A percentile compares a stretch with the other conserved stretches of the same genome.
phyloP scores from a whole-genome alignment of 2,797 vertebrate species.

The Poeciliopsis infans region DNA sequence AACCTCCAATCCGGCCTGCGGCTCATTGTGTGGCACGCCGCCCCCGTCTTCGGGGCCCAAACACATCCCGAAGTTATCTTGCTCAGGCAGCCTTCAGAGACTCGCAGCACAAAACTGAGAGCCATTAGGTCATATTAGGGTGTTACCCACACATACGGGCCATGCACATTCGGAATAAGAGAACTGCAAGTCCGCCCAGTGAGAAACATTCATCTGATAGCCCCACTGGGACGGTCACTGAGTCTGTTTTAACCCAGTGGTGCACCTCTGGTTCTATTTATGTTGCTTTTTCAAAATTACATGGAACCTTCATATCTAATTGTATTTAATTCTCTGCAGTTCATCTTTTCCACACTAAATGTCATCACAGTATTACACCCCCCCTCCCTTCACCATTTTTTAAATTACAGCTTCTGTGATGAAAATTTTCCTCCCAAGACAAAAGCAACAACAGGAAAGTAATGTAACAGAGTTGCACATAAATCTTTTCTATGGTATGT shows the following conservation, averaged over 20 bases:
- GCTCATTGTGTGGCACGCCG: neutral
- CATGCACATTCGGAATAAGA: slow-evolving; percentile 23
- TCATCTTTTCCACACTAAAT: neutral
- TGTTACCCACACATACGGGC: slow-evolving; percentile 41
- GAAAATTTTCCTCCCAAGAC: neutral
- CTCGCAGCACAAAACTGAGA: slow-evolving; percentile 22
- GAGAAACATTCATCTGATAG: slow-evolving; percentile 50
- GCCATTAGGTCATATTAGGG: slow-evolving; percentile 33
- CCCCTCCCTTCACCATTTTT: neutral
- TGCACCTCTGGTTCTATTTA: neutral
- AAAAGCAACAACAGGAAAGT: neutral
- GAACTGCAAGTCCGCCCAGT: slow-evolving; percentile 41
- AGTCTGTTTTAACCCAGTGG: slow-evolving; percentile 1
- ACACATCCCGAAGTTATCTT: neutral
- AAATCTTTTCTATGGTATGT: neutral
- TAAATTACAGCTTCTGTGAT: slow-evolving; percentile 10
- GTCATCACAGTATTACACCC: neutral
- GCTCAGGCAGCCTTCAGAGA: slow-evolving; percentile 1
- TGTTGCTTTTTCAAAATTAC: neutral
- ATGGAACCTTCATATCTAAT: neutral
- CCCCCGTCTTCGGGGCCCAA: neutral
- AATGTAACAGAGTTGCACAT: neutral
- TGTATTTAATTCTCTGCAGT: neutral
- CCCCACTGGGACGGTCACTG: slow-evolving; percentile 23
- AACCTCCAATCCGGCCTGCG: neutral